A percentile compares a stretch with the other conserved stretches of the same genome.
Evolutionary conservation across 2,888 invertebrate genomes (phyloP).

Genomic region (Ophion costatus): DNA sequence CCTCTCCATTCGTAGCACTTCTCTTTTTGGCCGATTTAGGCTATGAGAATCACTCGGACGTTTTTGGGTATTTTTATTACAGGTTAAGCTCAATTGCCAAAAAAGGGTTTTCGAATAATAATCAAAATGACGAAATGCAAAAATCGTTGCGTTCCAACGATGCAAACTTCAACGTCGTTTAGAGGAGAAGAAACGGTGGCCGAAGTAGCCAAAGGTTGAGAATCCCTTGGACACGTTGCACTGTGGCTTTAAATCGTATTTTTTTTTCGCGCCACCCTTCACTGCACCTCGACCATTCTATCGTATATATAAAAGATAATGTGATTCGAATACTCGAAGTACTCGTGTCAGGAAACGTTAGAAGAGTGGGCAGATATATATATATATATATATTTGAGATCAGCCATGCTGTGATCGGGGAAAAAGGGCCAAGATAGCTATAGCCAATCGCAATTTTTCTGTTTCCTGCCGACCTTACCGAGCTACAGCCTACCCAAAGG

Average conservation of each 20-base stretch:
- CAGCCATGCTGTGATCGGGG: background rate
- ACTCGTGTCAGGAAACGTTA: background rate
- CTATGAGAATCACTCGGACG: too few species aligned
- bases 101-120: too few species aligned
- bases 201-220: slow-evolving; percentile 38
- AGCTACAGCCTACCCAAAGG: slow-evolving; percentile 62
- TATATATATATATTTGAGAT: too few species aligned
- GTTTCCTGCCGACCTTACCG: slow-evolving; percentile 62
- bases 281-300: slow-evolving; percentile 12
- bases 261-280: background rate
- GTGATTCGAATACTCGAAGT: background rate
- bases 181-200: too few species aligned
- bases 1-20: too few species aligned
- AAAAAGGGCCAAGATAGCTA: background rate
- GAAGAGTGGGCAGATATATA: background rate
- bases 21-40: too few species aligned
- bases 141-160: too few species aligned
- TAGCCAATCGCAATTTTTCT: slow-evolving; percentile 71
- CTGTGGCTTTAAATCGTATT: slow-evolving; percentile 5
- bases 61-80: too few species aligned
- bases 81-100: too few species aligned
- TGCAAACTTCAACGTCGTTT: too few species aligned
- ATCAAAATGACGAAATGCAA: too few species aligned
- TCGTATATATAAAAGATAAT: slow-evolving; percentile 9
- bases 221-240: slow-evolving; percentile 41